Evolutionary conservation across 2,113 vertebrate genomes (phyloP).

Genomic region (Pleuronectes platessa): DNA sequence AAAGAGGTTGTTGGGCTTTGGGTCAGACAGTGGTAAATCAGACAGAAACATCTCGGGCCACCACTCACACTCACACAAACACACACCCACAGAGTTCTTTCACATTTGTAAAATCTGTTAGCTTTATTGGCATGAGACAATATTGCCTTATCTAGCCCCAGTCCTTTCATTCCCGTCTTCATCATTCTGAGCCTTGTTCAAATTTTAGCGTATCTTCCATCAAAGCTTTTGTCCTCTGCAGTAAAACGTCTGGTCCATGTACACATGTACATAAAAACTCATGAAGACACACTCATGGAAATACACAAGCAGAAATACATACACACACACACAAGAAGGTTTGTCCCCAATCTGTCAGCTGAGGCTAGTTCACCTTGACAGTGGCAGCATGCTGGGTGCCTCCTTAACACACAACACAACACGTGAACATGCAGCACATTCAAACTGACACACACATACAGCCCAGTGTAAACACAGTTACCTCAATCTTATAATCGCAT

Average conservation of each 20-base stretch:
- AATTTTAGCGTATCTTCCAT: slow-evolving; percentile 20
- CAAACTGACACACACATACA: slow-evolving; percentile 4
- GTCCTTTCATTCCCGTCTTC: not conserved
- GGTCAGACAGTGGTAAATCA: slow-evolving; percentile 63
- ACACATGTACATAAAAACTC: not conserved
- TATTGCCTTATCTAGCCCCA: not conserved
- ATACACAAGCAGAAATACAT: slow-evolving; percentile 27
- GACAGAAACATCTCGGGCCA: slow-evolving; percentile 17
- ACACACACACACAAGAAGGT: slow-evolving; percentile 30
- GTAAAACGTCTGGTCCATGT: slow-evolving; percentile 33
- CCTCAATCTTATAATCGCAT: not conserved
- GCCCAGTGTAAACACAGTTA: not conserved
- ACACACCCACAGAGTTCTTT: not conserved
- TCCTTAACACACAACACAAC: slow-evolving; percentile 39
- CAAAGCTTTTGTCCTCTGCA: slow-evolving; percentile 3
- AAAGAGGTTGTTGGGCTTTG: slow-evolving; percentile 63
- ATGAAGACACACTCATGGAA: not conserved
- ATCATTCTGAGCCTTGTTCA: not conserved
- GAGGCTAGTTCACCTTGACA: slow-evolving; percentile 68
- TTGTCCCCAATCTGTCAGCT: slow-evolving; percentile 69
- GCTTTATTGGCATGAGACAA: slow-evolving; percentile 20
- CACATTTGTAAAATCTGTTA: slow-evolving; percentile 32
- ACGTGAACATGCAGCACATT: slow-evolving; percentile 11
- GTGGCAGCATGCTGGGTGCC: slow-evolving; percentile 59
- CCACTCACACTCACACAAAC: not conserved